These are phyloP conservation scores for Hypomesus transpacificus DNA, from an alignment of 2,113 vertebrate species.

Conservation along the genomic window DNA sequence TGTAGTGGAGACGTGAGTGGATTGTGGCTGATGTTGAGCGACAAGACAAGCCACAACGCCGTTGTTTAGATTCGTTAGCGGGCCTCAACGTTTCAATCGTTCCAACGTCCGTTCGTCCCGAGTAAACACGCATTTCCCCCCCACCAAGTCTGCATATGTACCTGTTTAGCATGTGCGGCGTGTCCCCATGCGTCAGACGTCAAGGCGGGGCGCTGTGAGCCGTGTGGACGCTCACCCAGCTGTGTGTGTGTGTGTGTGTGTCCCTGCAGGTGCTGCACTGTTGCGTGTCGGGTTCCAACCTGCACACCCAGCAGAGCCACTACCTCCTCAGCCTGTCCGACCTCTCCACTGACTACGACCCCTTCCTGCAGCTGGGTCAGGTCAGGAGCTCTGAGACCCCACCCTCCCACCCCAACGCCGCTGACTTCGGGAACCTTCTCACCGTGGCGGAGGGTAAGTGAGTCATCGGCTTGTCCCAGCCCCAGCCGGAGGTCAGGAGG, in stretches of 20 bases:
- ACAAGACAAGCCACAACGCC: too few species aligned
- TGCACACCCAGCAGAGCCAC: slow-evolving; percentile 90
- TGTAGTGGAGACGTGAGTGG: too few species aligned
- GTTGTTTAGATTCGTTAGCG: too few species aligned
- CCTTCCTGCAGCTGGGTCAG: slow-evolving; percentile 82
- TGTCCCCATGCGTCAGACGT: neutral
- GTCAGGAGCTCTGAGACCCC: slow-evolving; percentile 81
- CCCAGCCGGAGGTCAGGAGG: neutral
- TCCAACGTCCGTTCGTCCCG: too few species aligned
- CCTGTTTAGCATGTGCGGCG: neutral
- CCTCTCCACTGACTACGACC: slow-evolving; percentile 87
- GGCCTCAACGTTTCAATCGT: too few species aligned
- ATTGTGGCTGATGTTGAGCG: too few species aligned
- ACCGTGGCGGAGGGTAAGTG: slow-evolving; percentile 91
- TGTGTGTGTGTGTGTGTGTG: slow-evolving; percentile 1
- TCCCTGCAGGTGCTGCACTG: slow-evolving; percentile 86
- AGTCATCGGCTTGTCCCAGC: neutral
- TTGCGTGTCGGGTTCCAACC: slow-evolving; percentile 89
- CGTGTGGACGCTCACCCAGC: neutral
- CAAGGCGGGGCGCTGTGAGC: neutral
- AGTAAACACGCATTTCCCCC: too few species aligned
- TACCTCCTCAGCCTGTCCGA: slow-evolving; percentile 90
- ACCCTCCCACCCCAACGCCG: slow-evolving; percentile 65
- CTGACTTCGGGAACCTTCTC: slow-evolving; percentile 85
- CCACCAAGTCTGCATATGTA: too few species aligned